Base-by-base conservation (phyloP, 2,113 vertebrate species). In the Malurus elegans region DNA sequence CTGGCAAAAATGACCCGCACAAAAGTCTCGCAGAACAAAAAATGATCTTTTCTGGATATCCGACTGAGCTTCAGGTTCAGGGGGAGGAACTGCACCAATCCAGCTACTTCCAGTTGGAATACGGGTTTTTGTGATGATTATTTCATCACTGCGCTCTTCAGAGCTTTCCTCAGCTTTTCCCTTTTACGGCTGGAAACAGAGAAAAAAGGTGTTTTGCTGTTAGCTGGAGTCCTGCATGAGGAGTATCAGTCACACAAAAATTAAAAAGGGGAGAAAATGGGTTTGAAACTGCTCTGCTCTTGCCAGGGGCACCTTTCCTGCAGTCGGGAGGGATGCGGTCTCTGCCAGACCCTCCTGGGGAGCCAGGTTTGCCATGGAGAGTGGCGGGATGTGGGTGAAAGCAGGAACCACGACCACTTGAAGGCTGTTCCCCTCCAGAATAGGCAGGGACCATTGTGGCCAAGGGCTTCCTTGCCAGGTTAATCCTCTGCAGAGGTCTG, bases 1-100 rank as follows among this genome's bases (percentile, higher is more conserved):
- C 92, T 96, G 95, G 95, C 95, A 97, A 84, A 96, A 83, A 70
- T 84, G 95, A 90, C 92, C 92, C 3, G 8, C 75, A 83, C 72
- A 94, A 62, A 71, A 88, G 79, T 8, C 79, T 70, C 73, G 51
- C 53, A 93, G 76, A 51, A 64, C 64, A 51, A 75, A 28, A 92
- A 88, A 74, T 18, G 3, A 71, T 73, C 10, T 38, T 90, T 96
- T 94, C 67, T 96, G 93, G 82, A 48, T 71, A 60, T 38, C 53
- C 36, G 60, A 93, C 40, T 40, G 60, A 91, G 31, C 16, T 88
- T 85, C 45, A 21, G 12, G n/a, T 72, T 80, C 48, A 86, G 20
- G 16, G 54, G 32, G 48, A 78, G 40, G 79, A 92, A 29, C 40
- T 70, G 64, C 48, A 36, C n/a, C 5, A 4, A 93, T 64, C 36